Base-by-base conservation (phyloP, 1,140 invertebrate species). In the Drosophila kepulauana region DNA sequence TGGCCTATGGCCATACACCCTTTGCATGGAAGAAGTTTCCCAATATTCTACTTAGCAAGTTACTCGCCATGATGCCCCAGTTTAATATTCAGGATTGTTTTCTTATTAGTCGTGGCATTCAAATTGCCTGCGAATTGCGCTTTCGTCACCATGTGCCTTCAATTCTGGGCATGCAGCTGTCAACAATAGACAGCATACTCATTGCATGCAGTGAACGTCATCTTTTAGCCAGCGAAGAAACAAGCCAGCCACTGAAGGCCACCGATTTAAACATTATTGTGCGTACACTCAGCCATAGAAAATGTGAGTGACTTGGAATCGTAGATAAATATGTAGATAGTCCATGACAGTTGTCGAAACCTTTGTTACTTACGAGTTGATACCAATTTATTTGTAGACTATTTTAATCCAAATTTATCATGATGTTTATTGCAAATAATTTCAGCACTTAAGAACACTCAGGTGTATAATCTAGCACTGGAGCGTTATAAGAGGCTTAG, bases 1-100 rank as follows among this genome's bases (percentile, higher is more conserved):
- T 95, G 5, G 89, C 93, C n/a, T 94, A 93, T 78, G 91, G 93
- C 5, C 91, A 92, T 16, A 91, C 86, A 1, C 78, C 73, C 0
- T 86, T 87, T 38, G 75, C 91, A 38, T 81, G 76, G 67, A 76
- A 88, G 51, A 82, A 91, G 43, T 80, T 93, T 52, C 91, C 91
- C 6, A 87, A 93, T 45, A 13, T 82, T 10, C 61, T 93, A 43
- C 64, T 92, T 0, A 68, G 81, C 15, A 92, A 87, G 57, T 84
- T 94, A 30, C 70, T 86, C 15, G 63, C 84, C 5, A 92, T 91
- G 91, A 68, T 68, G 3, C 64, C 74, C 1, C 93, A 93, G 68
- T 81, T 94, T 11, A 85, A 65, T 38, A 66, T 81, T 3, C 57
- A 73, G 5, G 93, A 94, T 75, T 93, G 93, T 63, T 92, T 93